Evolutionary conservation across 2,113 vertebrate species (phyloP), one percentile per base, ranked within the genome.

Genomic region (Cromileptes altivelis): DNA sequence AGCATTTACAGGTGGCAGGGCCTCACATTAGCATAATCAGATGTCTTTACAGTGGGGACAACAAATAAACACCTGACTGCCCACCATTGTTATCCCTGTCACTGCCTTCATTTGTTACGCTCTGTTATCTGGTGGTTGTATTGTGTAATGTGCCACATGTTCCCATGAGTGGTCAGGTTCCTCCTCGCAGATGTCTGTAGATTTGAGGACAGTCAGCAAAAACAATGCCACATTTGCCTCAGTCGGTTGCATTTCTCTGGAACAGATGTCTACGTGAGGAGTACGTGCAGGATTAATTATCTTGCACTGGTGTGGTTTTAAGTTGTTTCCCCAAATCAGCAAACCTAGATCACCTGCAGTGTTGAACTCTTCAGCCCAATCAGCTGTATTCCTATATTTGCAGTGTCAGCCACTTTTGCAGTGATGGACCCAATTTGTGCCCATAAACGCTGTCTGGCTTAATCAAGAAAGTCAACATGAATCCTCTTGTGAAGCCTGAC

Each of bases 321-420:
- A 56, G n/a, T 45, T 21, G 12, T 80, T 76, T 62, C 4, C 53
- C 18, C 27, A 63, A 75, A 61, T 82, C 81, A 78, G 70, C 72
- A 77, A 61, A 70, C 55, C 57, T 27, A 13, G 27, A 72, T 75
- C 52, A 63, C 37, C 65, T 75, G 80, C 83, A 65, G 70, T 2
- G 25, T 67, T 65, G 18, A 61, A 50, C 42, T 80, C 27, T 37
- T 47, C 71, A 65, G 60, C 69, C 63, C 60, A 65, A 71, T 74
- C 75, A 78, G 75, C 75, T 80, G 37, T 27, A 21, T 68, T 42
- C 62, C 4, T 50, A 30, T n/a, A 77, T 74, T 45, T 47, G 56
- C 64, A 27, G n/a, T 60, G 64, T 75, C 49, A 78, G 78, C 23
- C 4, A 15, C 53, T 58, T 67, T 57, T 30, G 72, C 25, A 37